Base-by-base conservation (phyloP, 2,113 vertebrate genomes). In the Malurus melanocephalus region DNA sequence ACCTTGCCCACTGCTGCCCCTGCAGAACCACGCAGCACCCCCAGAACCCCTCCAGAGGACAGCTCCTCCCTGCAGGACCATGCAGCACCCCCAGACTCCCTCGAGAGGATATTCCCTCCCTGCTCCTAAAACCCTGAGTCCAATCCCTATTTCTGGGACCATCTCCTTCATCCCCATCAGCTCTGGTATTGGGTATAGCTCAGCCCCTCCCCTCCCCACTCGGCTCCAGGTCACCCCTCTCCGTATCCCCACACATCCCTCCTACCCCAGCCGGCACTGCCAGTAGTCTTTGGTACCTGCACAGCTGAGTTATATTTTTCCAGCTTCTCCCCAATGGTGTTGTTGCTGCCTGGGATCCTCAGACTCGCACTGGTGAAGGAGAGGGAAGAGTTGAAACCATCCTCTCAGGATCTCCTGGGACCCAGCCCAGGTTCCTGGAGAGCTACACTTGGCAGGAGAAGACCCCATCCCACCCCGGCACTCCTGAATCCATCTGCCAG, bases 241-340 rank as follows among this genome's bases (percentile, higher is more conserved):
- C 18, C 23, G 9, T 35, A 42, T 65, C 38, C 51, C 46, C 55
- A 20, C 46, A 20, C 17, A 30, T 7, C 35, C 32, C 35, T 26
- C 48, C 35, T 56, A 27, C 0, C 1, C n/a, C 33, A 10, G 14
- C 19, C 40, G 2, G 45, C 27, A 19, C 4, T 62, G 35, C 33
- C 16, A 21, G 49, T 30, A 10, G 10, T 1, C 30, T 66, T 66
- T 1, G 8, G 55, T 89, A 99, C 99, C 98, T 99, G 98, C 40
- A 98, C 95, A 4, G 99, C 98, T 0, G 98, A 97, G 75, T 96
- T 97, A 93, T 99, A 98, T 85, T 95, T 95, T 74, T 99, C 98
- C 97, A 99, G 97, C 95, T 98, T 99, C 96, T 99, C 98, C 77
- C 98, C 98, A 40, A 99, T 97, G 75, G 91, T 97, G 69, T 17